These are phyloP conservation scores for Nemurella pictetii DNA, from an alignment of 2,888 invertebrate genomes.

Conservation along the genomic window DNA sequence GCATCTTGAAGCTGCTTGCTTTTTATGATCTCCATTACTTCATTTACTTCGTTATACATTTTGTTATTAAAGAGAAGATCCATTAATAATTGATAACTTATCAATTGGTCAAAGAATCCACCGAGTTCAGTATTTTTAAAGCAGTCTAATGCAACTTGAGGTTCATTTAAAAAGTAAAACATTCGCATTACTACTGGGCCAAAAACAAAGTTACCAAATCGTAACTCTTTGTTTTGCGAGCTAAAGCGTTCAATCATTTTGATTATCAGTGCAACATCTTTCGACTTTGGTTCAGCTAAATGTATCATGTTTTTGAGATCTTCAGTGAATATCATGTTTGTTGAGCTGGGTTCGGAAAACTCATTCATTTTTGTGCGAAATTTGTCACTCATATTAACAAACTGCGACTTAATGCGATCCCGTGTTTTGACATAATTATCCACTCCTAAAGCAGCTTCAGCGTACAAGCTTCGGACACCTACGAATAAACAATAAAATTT, in stretches of 20 bases:
- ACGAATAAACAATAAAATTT: conserved; percentile 33
- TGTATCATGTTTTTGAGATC: conserved; percentile 82
- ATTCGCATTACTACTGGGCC: conserved; percentile 83
- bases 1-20: conserved; percentile 63
- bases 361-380: conserved; percentile 73
- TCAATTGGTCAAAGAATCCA: conserved; percentile 73
- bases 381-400: conserved; percentile 63
- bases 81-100: conserved; percentile 67
- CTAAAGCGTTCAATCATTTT: conserved; percentile 76
- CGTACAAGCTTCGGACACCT: conserved; percentile 57
- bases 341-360: conserved; percentile 58
- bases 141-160: conserved; percentile 66
- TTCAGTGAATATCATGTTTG: conserved; percentile 78
- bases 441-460: conserved; percentile 63
- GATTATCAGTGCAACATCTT: conserved; percentile 65
- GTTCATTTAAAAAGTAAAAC: conserved; percentile 70
- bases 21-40: conserved; percentile 64
- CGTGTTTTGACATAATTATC: conserved; percentile 61
- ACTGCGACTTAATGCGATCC: conserved; percentile 61
- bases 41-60: conserved; percentile 67
- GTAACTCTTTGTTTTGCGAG: conserved; percentile 66
- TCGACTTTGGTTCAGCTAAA: conserved; percentile 61
- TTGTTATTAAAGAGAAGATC: conserved; percentile 71
- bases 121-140: conserved; percentile 64
- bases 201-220: conserved; percentile 80